These are phyloP conservation scores for Amia ocellicauda DNA, from an alignment of 2,113 vertebrate species.

Conservation along the genomic window DNA sequence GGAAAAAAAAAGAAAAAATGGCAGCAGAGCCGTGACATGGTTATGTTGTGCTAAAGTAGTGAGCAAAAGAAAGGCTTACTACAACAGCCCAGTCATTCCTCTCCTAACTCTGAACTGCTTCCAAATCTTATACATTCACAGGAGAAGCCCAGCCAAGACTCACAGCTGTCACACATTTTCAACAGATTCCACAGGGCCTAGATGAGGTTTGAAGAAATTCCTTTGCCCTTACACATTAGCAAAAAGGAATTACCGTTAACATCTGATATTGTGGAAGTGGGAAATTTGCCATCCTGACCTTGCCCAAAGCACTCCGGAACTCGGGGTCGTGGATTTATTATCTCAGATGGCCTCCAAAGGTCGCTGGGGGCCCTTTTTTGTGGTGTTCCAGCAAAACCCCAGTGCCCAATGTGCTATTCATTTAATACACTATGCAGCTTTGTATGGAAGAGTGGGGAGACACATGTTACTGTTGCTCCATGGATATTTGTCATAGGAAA, in stretches of 20 bases:
- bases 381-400: slow-evolving; percentile 37
- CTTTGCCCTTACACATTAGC: slow-evolving; percentile 90
- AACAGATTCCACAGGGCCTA: slow-evolving; percentile 91
- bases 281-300: slow-evolving; percentile 87
- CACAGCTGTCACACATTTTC: slow-evolving; percentile 97
- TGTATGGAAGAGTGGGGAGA: slow-evolving; percentile 57
- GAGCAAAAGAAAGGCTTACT: slow-evolving; percentile 4
- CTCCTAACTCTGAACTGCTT: slow-evolving; percentile 63
- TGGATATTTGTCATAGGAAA: slow-evolving; percentile 87
- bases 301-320: slow-evolving; percentile 89
- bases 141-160: slow-evolving; percentile 74
- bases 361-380: slow-evolving; percentile 52
- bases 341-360: slow-evolving; percentile 78
- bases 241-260: slow-evolving; percentile 93
- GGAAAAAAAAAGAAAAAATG: slow-evolving; percentile 7
- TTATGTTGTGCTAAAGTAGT: slow-evolving; percentile 40
- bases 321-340: slow-evolving; percentile 81
- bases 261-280: slow-evolving; percentile 97
- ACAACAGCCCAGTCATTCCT: slow-evolving; percentile 48
- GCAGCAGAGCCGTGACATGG: slow-evolving; percentile 30
- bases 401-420: slow-evolving; percentile 70
- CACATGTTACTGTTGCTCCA: slow-evolving; percentile 79
- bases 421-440: slow-evolving; percentile 63
- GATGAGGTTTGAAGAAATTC: slow-evolving; percentile 91
- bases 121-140: slow-evolving; percentile 81